Base-by-base conservation (phyloP, 2,888 invertebrate genomes). In the Fragum sueziense region DNA sequence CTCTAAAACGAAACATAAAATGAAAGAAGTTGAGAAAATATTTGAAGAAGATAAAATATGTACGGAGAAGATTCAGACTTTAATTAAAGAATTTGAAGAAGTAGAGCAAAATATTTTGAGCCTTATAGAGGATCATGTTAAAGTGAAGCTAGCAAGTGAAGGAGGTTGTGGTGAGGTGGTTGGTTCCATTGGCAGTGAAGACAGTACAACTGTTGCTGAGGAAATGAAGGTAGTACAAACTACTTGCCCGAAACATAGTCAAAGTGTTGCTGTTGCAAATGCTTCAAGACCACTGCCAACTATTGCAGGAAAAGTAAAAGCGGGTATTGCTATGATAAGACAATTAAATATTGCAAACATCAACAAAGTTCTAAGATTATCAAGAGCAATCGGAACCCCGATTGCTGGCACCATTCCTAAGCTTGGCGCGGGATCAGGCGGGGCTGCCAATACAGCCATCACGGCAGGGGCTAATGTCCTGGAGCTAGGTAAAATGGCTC, bases 41-140 rank as follows among this genome's bases (percentile, higher is more conserved):
- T 51, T 65, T 34, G 65, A 73, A 17, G 57, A 65, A 2, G 73
- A 73, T 25, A 51, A n/a, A 31, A 54, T n/a, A 65, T 65, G 47
- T 22, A 25, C 52, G 20, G 34, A 62, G 20, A 34, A 65, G 29
- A 65, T 65, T 34, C 47, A 33, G 57, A 22, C 27, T 14, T 11
- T 73, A 11, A 34, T 65, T 22, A 11, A 47, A 27, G 20, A 20
- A 25, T 1, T 73, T 20, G 34, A 65, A 27, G 27, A 52, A 14
- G 34, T 67, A 17, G 52, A 73, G 29, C 6, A 34, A 25, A 34
- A 65, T 41, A 33, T 71, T n/a, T 27, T 29, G 29, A 37, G 61
- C 41, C 25, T 59, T 25, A 33, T 71, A 22, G 71, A 71, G 37
- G 9, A 2, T 11, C 33, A 41, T 22, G 61, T 71, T 0, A 59